Percentiles rank a stretch among this genome's conserved stretches.
These are phyloP conservation scores for Sus scrofa DNA, from an alignment of 2,113 vertebrate genomes.

Conservation along the genomic window T2T-Sscrofa CM000823.6:46014501-46015000, in stretches of 20 bases:
- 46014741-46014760: neutral
- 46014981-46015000: neutral
- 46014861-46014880: neutral
- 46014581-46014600: neutral
- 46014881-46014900: neutral
- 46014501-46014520: too few relatives aligned
- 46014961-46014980: neutral
- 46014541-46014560: neutral
- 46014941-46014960: too few relatives aligned
- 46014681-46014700: neutral
- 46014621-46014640: neutral
- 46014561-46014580: neutral
- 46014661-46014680: rapidly evolving
- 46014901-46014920: neutral
- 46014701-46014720: neutral
- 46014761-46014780: neutral
- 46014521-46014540: neutral
- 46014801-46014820: neutral
- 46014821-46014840: neutral
- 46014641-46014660: neutral
- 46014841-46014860: neutral
- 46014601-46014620: neutral
- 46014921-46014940: neutral
- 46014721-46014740: neutral
- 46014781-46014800: neutral